A percentile compares a stretch with the other conserved stretches of the same genome.
Evolutionary conservation across 2,797 vertebrate genomes (phyloP).

Genomic region (Enteromius afrohamiltoni): DNA sequence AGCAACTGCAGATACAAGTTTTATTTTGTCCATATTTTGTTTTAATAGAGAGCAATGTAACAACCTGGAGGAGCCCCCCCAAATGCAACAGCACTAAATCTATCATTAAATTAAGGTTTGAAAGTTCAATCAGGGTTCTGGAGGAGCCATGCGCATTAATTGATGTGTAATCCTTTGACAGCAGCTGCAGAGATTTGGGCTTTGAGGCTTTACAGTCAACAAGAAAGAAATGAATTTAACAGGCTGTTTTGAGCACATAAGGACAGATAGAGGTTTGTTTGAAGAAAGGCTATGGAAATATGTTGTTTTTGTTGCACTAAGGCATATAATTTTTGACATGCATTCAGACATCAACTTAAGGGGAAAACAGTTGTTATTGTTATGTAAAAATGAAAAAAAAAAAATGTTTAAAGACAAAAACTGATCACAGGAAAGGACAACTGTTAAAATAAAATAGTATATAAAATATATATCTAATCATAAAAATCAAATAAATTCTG

Average conservation of each 20-base stretch:
- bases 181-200: neutral
- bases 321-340: neutral
- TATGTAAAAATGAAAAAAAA: neutral
- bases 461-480: neutral
- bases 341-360: neutral
- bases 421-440: neutral
- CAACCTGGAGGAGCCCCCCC: too few species aligned
- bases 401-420: neutral
- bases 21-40: neutral
- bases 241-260: neutral
- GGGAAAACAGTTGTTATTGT: neutral
- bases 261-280: neutral
- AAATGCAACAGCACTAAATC: neutral
- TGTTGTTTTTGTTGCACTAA: neutral
- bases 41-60: neutral
- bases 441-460: neutral
- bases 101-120: constrained; percentile 6
- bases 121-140: neutral
- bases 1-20: neutral
- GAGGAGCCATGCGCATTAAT: neutral
- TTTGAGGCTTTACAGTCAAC: neutral
- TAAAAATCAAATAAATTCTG: neutral
- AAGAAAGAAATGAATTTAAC: neutral
- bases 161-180: constrained; percentile 10
- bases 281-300: neutral